phyloP scores from a whole-genome alignment of 1,140 invertebrate genomes.

The Plutomurus gul region DNA sequence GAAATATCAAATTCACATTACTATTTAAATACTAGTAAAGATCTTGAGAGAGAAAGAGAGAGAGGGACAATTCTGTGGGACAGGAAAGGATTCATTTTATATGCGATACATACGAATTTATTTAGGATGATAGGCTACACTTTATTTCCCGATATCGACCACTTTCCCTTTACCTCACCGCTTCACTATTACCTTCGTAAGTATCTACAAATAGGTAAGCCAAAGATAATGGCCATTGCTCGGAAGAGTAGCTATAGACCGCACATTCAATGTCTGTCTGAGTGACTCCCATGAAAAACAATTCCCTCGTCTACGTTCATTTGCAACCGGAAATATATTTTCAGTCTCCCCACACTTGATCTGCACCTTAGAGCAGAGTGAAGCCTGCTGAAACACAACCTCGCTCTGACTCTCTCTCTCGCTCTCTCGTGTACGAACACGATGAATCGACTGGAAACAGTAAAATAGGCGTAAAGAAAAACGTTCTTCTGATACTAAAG shows the following conservation, averaged over 20 bases:
- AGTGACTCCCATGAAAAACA: not conserved
- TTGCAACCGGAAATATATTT: slow-evolving; percentile 25
- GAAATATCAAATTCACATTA: too few species aligned
- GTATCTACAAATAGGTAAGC: not conserved
- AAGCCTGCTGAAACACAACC: too few species aligned
- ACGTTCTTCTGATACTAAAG: not conserved
- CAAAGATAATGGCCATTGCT: not conserved
- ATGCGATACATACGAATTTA: too few species aligned
- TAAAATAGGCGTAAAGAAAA: slow-evolving; percentile 23
- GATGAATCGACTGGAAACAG: not conserved
- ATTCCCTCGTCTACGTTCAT: slow-evolving; percentile 10
- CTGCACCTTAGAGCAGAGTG: not conserved
- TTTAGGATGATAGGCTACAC: not conserved
- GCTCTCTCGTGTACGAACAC: not conserved
- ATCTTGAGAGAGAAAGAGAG: too few species aligned
- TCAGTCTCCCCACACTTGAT: not conserved
- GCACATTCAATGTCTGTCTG: not conserved
- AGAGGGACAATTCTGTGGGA: too few species aligned
- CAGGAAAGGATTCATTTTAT: too few species aligned
- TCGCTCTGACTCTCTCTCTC: too few species aligned
- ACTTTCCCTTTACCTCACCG: not conserved
- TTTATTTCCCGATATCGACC: not conserved
- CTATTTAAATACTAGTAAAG: too few species aligned
- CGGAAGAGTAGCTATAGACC: not conserved
- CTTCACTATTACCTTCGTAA: too few species aligned